These are phyloP conservation scores for Apodemus sylvaticus DNA, from an alignment of 2,113 vertebrate genomes.

Conservation along the genomic window DNA sequence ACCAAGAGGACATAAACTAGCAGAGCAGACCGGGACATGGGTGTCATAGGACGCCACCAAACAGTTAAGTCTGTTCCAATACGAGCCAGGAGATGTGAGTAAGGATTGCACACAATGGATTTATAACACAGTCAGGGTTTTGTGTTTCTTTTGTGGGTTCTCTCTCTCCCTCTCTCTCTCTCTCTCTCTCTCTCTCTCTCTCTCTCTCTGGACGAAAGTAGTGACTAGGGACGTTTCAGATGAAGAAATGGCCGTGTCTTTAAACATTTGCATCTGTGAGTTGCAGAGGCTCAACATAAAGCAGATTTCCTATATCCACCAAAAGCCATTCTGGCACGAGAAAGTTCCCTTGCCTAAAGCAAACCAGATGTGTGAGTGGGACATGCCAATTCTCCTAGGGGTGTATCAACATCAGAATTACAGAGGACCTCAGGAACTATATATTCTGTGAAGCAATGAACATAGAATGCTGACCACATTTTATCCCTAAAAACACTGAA, in stretches of 20 bases:
- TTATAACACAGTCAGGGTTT: constrained; percentile 48
- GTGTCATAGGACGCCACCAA: constrained; percentile 19
- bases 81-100: constrained; percentile 27
- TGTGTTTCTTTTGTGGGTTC: no score
- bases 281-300: constrained; percentile 71
- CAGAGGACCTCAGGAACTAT: constrained; percentile 52
- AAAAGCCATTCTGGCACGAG: constrained; percentile 74
- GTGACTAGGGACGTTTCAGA: constrained; percentile 70
- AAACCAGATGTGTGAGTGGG: constrained; percentile 77
- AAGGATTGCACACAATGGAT: constrained; percentile 50
- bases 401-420: constrained; percentile 60
- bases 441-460: constrained; percentile 14
- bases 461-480: constrained; percentile 10
- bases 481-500: constrained; percentile 19
- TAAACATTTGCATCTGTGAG: constrained; percentile 77
- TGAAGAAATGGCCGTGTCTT: constrained; percentile 71
- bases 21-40: background rate
- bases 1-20: background rate
- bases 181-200: background rate
- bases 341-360: constrained; percentile 77
- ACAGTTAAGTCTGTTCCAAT: constrained; percentile 52
- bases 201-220: constrained; percentile 50
- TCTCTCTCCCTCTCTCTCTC: background rate
- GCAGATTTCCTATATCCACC: constrained; percentile 73
- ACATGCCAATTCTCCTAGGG: constrained; percentile 54